phyloP scores from a whole-genome alignment of 2,888 invertebrate species.

The Globia sparganii region DNA sequence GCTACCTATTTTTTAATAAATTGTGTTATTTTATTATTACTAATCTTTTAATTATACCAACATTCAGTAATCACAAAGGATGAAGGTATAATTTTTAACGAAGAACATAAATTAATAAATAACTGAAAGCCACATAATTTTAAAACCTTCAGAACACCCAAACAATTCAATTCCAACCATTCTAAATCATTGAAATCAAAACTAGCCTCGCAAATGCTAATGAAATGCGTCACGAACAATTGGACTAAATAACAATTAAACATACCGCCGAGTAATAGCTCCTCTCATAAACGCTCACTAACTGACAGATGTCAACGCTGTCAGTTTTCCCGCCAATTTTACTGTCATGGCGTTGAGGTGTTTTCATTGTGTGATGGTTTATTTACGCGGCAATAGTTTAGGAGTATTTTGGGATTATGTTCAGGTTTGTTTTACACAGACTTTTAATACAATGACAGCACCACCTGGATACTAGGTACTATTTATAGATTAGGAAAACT shows the following conservation, averaged over 20 bases:
- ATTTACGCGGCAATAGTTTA: constrained; percentile 49
- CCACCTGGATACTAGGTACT: neutral
- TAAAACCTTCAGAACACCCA: constrained; percentile 1
- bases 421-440: neutral
- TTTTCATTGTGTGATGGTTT: constrained; percentile 57
- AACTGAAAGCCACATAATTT: neutral
- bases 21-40: neutral
- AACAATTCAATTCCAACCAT: constrained; percentile 41
- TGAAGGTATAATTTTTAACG: neutral
- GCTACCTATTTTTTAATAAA: neutral
- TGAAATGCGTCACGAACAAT: constrained; percentile 65
- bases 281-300: constrained; percentile 73
- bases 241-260: constrained; percentile 73
- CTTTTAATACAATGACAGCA: neutral
- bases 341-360: constrained; percentile 59
- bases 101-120: neutral
- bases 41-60: neutral
- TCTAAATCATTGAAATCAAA: constrained; percentile 54
- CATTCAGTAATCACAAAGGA: neutral
- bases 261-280: constrained; percentile 69
- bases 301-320: constrained; percentile 79
- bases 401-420: constrained; percentile 13
- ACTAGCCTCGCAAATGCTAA: constrained; percentile 55
- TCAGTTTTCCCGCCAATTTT: constrained; percentile 80
- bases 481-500: neutral